Base-by-base conservation (phyloP, 2,797 vertebrate genomes). In the Bufotes viridis region DNA sequence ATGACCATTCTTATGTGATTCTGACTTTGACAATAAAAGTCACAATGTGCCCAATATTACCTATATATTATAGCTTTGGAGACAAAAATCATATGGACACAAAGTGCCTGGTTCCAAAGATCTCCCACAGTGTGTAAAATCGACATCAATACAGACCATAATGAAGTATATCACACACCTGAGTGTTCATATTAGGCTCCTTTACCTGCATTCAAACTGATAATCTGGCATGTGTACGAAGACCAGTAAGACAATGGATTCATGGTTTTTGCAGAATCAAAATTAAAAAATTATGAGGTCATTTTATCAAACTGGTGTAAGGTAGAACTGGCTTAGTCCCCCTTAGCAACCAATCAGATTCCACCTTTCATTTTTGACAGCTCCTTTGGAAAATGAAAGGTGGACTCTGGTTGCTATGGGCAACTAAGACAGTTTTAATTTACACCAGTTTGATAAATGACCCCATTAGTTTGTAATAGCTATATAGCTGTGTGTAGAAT, bases 21-120 rank as follows among this genome's bases (percentile, higher is more conserved):
- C 87, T 85, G 87, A 80, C 82, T 88, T 89, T 82, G 70, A 74
- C 78, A 75, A 60, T 86, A 89, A 89, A 89, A 82, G 84, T 82
- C 88, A 75, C 80, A 86, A 58, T 78, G 88, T 78, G 55, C 84
- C 79, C 75, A 78, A 82, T 86, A 24, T 81, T 70, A 86, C n/a
- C 60, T 82, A 89, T 89, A 88, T 88, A 85, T 80, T 60, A 84
- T 78, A 70, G 53, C 55, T 55, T 61, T 70, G 29, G 51, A 80
- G 58, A 70, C 11, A 78, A 61, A 78, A 84, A 74, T 80, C 34
- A 80, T 69, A 84, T 84, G 55, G 81, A 51, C 34, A 84, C 17
- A 61, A 72, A 84, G 84, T 51, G 11, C 67, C n/a, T 80, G 14
- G n/a, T 74, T 29, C 17, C 29, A 24, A 15, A 76, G 13, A 20